Percentiles rank a stretch among this genome's conserved stretches.
Evolutionary conservation across 2,113 vertebrate species (phyloP).

Genomic region (Heterochromis multidens): DNA sequence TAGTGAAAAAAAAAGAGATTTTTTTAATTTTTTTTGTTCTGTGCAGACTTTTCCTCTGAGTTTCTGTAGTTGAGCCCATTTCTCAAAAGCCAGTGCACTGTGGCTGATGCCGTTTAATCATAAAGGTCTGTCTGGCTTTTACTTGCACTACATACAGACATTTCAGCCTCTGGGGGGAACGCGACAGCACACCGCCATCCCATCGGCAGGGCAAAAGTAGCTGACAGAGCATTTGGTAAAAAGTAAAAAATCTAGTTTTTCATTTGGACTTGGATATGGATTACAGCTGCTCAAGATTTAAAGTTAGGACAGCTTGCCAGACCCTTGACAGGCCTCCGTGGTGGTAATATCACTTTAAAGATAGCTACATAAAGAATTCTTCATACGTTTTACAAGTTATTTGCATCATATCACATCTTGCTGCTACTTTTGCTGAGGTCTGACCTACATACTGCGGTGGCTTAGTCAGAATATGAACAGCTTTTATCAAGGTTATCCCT

Average conservation of each 20-base stretch:
- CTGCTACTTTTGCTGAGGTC: constrained; percentile 11
- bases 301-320: neutral
- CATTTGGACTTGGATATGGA: constrained; percentile 12
- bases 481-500: constrained; percentile 52
- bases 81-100: constrained; percentile 43
- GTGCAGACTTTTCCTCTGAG: neutral
- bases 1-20: neutral
- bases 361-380: constrained; percentile 23
- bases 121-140: constrained; percentile 51
- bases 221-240: constrained; percentile 23
- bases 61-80: constrained; percentile 33
- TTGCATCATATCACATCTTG: constrained; percentile 36
- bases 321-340: constrained; percentile 23
- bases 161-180: constrained; percentile 28
- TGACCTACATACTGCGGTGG: constrained; percentile 51
- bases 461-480: constrained; percentile 27
- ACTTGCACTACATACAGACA: constrained; percentile 30
- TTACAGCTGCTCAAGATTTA: constrained; percentile 10
- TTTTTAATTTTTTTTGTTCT: neutral
- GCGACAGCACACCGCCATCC: constrained; percentile 3
- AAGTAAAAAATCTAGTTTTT: constrained; percentile 2
- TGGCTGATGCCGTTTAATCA: constrained; percentile 47
- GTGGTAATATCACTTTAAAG: constrained; percentile 19
- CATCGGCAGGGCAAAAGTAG: neutral
- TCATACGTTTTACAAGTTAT: constrained; percentile 38